Base-by-base conservation (phyloP, 2,797 vertebrate genomes). In the Dendrocincla fuliginosa region DNA sequence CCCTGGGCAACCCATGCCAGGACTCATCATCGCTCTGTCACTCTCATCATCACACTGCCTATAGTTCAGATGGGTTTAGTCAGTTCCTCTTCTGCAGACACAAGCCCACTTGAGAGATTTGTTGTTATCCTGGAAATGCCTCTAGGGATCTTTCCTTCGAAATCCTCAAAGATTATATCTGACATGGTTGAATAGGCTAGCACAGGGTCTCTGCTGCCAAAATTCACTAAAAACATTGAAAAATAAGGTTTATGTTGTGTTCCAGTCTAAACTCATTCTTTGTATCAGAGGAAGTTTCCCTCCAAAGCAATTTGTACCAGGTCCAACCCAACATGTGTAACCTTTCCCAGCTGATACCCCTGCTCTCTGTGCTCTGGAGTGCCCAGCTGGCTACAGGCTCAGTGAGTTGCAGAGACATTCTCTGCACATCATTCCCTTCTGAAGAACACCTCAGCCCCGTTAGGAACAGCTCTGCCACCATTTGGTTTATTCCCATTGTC, bases 41-140 rank as follows among this genome's bases (percentile, higher is more conserved):
- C 25, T 13, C 64, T 60, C 55, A 56, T 10, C 1, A 3, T 16
- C 0, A 0, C 10, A 5, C n/a, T 61, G 39, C 57, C 47, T 37
- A 2, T 1, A 13, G 47, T 5, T 65, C 28, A 56, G 19, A 3
- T 82, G 44, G 15, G 2, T 82, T 84, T 55, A 49, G 59, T 68
- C 2, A 0, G 67, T 64, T 80, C 41, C 19, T 87, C 13, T 75
- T 76, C 59, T 79, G 55, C 42, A 63, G n/a, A 73, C 63, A 65
- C 47, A 86, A 57, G 22, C 25, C 47, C 37, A 37, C 24, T 30
- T 33, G n/a, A 84, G 56, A 84, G 37, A 42, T 67, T 30, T 74
- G 30, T 19, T 73, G 46, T 47, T 65, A 70, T 50, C 67, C 49
- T 60, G 63, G 60, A 93, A 61, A 78, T 60, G 42, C 33, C 57